Evolutionary conservation across 1,140 invertebrate species (phyloP).

Genomic region (Eulimnadia texana): DNA sequence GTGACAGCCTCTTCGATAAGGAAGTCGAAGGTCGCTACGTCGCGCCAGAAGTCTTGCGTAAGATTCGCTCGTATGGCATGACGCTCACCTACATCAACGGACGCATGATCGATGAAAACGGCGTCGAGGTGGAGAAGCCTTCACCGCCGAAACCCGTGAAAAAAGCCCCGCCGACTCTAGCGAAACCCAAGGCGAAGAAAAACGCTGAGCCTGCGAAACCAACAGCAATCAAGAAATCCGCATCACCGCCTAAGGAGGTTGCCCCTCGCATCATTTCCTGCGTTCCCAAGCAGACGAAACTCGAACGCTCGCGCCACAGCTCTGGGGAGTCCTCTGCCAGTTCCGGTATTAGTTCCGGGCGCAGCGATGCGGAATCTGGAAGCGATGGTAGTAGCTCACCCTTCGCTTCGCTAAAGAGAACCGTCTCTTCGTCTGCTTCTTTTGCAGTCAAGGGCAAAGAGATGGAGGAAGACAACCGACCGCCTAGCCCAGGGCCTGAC

Average conservation of each 20-base stretch:
- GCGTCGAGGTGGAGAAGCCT: conserved; percentile 38
- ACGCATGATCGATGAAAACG: conserved; percentile 50
- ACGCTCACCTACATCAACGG: conserved; percentile 75
- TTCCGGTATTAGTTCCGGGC: conserved; percentile 16
- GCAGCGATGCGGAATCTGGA: background rate
- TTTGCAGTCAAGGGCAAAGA: background rate
- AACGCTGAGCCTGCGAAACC: background rate
- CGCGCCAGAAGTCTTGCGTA: conserved; percentile 55
- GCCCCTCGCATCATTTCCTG: conserved; percentile 13
- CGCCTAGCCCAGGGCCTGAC: conserved; percentile 4
- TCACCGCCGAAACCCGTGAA: background rate
- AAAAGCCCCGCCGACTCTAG: conserved; percentile 1
- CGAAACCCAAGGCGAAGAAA: background rate
- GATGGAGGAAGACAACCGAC: background rate
- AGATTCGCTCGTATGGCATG: conserved; percentile 68
- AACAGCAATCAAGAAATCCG: background rate
- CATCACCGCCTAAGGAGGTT: background rate
- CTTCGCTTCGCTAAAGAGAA: background rate
- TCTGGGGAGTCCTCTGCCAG: conserved; percentile 18
- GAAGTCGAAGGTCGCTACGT: conserved; percentile 40
- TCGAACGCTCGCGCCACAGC: conserved; percentile 7
- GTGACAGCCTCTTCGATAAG: conserved; percentile 20
- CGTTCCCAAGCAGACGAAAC: conserved; percentile 12
- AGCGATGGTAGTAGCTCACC: background rate
- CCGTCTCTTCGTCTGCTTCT: conserved; percentile 9